These are phyloP conservation scores for Oenanthe melanoleuca DNA, from an alignment of 2,113 vertebrate species.

Conservation along the genomic window DNA sequence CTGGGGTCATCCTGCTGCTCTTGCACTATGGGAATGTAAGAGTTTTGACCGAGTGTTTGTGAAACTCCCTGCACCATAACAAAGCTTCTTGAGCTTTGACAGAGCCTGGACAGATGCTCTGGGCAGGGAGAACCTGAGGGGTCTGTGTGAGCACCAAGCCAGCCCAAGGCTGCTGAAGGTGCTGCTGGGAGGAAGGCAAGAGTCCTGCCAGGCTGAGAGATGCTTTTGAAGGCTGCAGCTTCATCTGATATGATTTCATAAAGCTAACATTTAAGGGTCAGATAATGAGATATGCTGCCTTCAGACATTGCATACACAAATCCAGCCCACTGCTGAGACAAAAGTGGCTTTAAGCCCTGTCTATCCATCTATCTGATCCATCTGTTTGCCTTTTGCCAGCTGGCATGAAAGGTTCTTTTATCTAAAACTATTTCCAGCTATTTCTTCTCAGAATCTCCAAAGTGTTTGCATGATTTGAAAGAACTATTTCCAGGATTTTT, in stretches of 20 bases:
- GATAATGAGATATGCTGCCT: slow-evolving; percentile 3
- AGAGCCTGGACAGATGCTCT: not conserved
- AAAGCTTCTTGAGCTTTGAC: not conserved
- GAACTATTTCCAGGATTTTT: not conserved
- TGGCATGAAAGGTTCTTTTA: slow-evolving; percentile 22
- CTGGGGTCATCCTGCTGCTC: not conserved
- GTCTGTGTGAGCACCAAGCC: not conserved
- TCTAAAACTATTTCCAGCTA: slow-evolving; percentile 43
- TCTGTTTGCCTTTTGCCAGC: slow-evolving; percentile 34
- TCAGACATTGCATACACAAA: not conserved
- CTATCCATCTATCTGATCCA: slow-evolving; percentile 30
- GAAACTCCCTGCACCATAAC: not conserved
- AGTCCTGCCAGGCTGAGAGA: not conserved
- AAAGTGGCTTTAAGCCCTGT: slow-evolving; percentile 35
- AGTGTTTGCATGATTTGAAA: slow-evolving; percentile 2
- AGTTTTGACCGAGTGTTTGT: not conserved
- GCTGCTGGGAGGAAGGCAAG: not conserved
- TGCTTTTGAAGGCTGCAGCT: not conserved
- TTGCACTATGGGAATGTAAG: not conserved
- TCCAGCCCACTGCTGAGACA: slow-evolving; percentile 21
- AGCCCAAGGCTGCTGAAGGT: not conserved
- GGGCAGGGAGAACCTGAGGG: not conserved
- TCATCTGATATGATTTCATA: slow-evolving; percentile 40
- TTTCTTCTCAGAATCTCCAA: not conserved
- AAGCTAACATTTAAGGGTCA: slow-evolving; percentile 37